Percentiles rank a stretch among this genome's conserved stretches.
Conservation (phyloP, 2,888 invertebrate genomes). For the Dicranocentrus wangi region DNA sequence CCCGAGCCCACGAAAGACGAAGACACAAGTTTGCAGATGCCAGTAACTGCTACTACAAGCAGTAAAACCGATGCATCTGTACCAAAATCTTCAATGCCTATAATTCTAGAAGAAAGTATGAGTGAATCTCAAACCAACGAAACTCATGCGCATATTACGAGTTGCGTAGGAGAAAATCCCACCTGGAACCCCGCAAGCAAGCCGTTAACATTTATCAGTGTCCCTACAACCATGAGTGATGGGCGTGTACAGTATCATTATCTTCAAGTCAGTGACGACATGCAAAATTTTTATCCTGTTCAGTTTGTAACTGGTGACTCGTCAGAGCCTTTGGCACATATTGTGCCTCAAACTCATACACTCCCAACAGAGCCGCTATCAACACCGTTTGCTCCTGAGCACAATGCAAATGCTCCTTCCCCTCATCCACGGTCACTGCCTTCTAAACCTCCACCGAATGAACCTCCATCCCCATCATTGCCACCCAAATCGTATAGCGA, state of each 20-base stretch:
- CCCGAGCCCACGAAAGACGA: background rate
- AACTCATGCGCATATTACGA: background rate
- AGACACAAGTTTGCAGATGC: background rate
- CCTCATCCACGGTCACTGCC: too few relatives aligned
- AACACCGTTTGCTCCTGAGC: too few relatives aligned
- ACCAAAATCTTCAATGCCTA: slow-evolving; percentile 21
- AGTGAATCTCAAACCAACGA: background rate
- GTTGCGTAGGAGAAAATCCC: background rate
- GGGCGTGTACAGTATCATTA: background rate
- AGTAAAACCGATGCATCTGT: background rate
- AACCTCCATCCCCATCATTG: too few relatives aligned
- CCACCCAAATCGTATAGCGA: too few relatives aligned
- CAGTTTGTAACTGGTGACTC: background rate
- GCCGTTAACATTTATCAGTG: background rate
- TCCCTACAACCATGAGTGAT: background rate
- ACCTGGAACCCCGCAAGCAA: background rate
- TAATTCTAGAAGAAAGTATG: slow-evolving; percentile 43
- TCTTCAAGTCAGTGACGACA: slow-evolving; percentile 13
- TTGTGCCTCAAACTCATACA: background rate
- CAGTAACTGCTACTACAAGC: background rate
- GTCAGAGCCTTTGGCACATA: background rate
- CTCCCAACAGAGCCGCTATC: too few relatives aligned
- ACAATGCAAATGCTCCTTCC: background rate
- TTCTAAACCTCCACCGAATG: too few relatives aligned
- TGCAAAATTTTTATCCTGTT: slow-evolving; percentile 5